Conservation (phyloP, 1,140 invertebrate species). For the Leptinotarsa lineolata region DNA sequence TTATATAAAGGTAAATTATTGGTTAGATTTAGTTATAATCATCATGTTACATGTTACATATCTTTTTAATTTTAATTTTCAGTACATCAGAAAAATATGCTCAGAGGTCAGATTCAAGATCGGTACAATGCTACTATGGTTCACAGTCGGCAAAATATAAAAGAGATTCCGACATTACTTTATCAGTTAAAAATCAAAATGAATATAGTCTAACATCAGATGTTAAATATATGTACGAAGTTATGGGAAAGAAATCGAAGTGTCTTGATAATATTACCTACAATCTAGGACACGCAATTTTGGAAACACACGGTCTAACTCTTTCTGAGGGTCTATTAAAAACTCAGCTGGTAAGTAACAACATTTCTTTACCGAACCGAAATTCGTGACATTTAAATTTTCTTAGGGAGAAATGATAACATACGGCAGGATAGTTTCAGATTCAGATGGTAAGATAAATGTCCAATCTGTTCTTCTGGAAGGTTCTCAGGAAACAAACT, state of each 20-base stretch:
- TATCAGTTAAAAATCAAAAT: conserved; percentile 27
- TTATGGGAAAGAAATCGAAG: conserved; percentile 34
- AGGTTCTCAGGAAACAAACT: conserved; percentile 63
- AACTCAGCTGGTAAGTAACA: conserved; percentile 36
- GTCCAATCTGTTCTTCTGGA: conserved; percentile 70
- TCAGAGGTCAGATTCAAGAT: conserved; percentile 38
- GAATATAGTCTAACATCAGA: conserved; percentile 33
- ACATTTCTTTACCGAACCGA: neutral
- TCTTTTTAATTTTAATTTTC: neutral
- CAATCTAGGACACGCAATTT: conserved; percentile 35
- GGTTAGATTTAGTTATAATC: too few species aligned
- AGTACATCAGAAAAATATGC: conserved; percentile 17
- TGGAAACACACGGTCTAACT: conserved; percentile 34
- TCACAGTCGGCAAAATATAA: conserved; percentile 31
- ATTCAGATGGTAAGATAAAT: conserved; percentile 72
- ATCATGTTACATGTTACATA: neutral
- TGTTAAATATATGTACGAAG: conserved; percentile 45
- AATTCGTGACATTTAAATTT: conserved; percentile 3
- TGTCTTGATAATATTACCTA: conserved; percentile 37
- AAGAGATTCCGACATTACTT: conserved; percentile 11
- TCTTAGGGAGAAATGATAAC: conserved; percentile 59
- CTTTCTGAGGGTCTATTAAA: conserved; percentile 37
- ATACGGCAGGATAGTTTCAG: conserved; percentile 75
- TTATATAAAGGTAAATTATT: too few species aligned
- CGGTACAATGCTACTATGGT: conserved; percentile 36